Base-by-base conservation (phyloP, 2,113 vertebrate species). In the Redunca redunca region DNA sequence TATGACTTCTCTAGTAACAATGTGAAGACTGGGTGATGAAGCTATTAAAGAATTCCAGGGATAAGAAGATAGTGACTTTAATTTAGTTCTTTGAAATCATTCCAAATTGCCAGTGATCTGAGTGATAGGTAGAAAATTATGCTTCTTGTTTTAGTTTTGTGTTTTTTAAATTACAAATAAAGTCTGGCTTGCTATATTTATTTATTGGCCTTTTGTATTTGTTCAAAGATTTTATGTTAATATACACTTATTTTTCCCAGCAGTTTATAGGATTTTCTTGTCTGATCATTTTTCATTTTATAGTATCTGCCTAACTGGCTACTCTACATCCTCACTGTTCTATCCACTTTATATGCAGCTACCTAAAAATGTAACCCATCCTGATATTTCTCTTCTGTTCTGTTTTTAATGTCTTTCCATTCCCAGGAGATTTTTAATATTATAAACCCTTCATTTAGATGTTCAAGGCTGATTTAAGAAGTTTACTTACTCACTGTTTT, bases 61-160 rank as follows among this genome's bases (percentile, higher is more conserved):
- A 46, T 81, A 50, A 81, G 46, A 60, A 50, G 33, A 52, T 30
- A 2, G 6, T 58, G 1, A 88, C 80, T 71, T 85, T 25, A 62
- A 62, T 94, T 81, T 78, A 71, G 40, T 84, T 81, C 19, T 92
- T 52, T 71, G 40, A 82, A 92, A 14, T 83, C 50, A 55, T 89
- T 90, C 17, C 43, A 46, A 84, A 0, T 36, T 71, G 53, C 10
- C 74, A 88, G 3, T 85, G 13, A 95, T 91, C 26, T 74, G 30
- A 57, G n/a, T 55, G 26, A 67, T 64, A 67, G 60, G 78, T 64
- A 67, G 60, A 62, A 89, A 74, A 86, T 77, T 81, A n/a, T 50
- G 6, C 95, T 85, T 88, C 36, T 36, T 67, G n/a, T 82, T 58
- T 97, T 60, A 89, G 26, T 90, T 95, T 91, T 80, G 36, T 74